These are phyloP conservation scores for Clanis bilineata DNA, from an alignment of 2,888 invertebrate genomes.

Conservation along the genomic window DNA sequence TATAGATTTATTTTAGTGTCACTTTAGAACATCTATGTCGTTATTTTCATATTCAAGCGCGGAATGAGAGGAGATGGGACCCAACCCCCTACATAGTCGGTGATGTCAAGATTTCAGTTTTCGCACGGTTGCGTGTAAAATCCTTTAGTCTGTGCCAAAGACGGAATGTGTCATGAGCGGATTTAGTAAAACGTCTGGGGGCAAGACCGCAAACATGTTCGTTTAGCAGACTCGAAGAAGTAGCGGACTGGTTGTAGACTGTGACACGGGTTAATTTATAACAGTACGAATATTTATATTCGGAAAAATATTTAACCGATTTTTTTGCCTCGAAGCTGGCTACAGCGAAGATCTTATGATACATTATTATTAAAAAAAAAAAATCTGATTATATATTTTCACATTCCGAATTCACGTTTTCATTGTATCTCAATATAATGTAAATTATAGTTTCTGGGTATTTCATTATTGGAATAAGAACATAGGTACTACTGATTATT, in stretches of 20 bases:
- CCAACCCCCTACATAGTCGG: background rate
- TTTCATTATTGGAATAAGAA: too few relatives aligned
- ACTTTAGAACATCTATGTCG: background rate
- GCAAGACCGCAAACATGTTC: background rate
- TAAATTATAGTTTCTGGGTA: background rate
- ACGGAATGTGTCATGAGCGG: slow-evolving; percentile 8
- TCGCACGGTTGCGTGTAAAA: slow-evolving; percentile 8
- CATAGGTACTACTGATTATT: too few relatives aligned
- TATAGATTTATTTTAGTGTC: slow-evolving; percentile 7
- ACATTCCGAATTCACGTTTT: too few relatives aligned
- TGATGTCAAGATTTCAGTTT: slow-evolving; percentile 8
- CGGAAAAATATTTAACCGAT: too few relatives aligned
- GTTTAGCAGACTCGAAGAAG: background rate
- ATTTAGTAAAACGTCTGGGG: background rate
- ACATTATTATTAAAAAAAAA: too few relatives aligned
- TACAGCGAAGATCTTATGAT: too few relatives aligned
- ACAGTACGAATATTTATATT: background rate
- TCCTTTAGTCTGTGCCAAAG: slow-evolving; percentile 12
- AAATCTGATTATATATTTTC: too few relatives aligned
- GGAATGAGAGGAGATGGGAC: background rate
- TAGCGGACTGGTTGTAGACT: background rate
- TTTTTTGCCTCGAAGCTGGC: too few relatives aligned
- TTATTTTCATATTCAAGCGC: background rate
- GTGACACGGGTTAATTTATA: background rate
- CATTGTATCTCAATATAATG: too few relatives aligned